Base-by-base conservation (phyloP, 1,140 invertebrate species). In the Steinernema feltiae region DNA sequence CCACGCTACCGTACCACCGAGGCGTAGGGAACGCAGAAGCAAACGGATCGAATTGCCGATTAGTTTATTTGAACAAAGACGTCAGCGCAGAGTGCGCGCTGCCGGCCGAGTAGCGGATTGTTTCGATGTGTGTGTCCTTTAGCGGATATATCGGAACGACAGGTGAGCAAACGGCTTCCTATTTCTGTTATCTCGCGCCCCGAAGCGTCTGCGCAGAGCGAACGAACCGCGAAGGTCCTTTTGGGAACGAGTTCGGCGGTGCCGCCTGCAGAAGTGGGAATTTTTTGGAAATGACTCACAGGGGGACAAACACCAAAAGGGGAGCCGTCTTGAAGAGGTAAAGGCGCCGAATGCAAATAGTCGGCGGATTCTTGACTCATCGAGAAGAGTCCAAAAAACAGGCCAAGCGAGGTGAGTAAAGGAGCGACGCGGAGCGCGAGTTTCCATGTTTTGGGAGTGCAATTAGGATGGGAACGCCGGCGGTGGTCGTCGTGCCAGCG, bases 1-100 rank as follows among this genome's bases (percentile, higher is more conserved):
- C 7, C 7, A 46, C 41, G 7, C 7, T 46, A 46, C n/a, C 41
- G 7, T 46, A 7, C 41, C 41, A 12, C 41, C 41, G 7, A 12
- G 41, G 41, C n/a, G 7, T 46, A 46, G 7, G 41, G 41, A 7
- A 46, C 41, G n/a, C n/a, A 41, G 18, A 7, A 41, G 7, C 7
- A 18, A 41, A 7, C 35, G 35, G 7, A 7, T 41, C 7, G 35
- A 41, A 41, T 7, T 7, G 18, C 35, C 35, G 35, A 41, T 7
- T 41, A 63, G 53, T 63, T 63, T 63, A 63, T 63, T 63, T 63
- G 53, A 63, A 63, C 53, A 63, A 63, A 27, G 53, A 63, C 53
- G 53, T 3, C 15, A 63, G 41, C n/a, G 41, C 41, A 46, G n/a
- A n/a, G 41, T 46, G 7, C 41, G n/a, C n/a, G n/a, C n/a, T n/a